Evolutionary conservation across 2,113 vertebrate genomes (phyloP).

Genomic region (Brachypteracias leptosomus): DNA sequence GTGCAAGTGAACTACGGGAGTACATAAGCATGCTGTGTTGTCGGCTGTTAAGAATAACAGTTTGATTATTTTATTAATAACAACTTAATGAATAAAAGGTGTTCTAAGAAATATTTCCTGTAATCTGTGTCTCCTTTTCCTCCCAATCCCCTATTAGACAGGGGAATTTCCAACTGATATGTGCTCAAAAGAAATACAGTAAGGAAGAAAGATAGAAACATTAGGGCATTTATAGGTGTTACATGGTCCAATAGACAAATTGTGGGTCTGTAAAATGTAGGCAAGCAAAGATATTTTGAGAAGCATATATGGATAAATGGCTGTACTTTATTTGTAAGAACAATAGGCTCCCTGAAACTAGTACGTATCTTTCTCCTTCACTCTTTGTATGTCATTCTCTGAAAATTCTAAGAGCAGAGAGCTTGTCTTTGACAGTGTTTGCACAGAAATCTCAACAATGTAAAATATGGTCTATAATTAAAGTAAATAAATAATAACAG

Average conservation of each 20-base stretch:
- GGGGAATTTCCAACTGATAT: not conserved
- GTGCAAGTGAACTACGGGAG: not conserved
- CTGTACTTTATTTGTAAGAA: not conserved
- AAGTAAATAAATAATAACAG: not conserved
- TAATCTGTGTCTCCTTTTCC: not conserved
- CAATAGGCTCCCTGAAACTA: not conserved
- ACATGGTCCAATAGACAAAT: not conserved
- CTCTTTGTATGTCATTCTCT: not conserved
- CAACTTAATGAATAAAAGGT: not conserved
- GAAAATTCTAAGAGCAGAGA: not conserved
- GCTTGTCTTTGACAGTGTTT: not conserved
- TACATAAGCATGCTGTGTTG: fast-evolving
- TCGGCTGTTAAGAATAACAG: not conserved
- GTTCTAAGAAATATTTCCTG: not conserved
- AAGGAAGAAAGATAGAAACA: not conserved
- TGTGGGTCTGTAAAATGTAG: not conserved
- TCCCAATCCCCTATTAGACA: not conserved
- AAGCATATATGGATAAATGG: not conserved
- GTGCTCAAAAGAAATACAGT: not conserved
- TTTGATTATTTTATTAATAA: not conserved
- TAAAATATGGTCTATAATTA: not conserved
- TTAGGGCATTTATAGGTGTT: not conserved
- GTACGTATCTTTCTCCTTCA: not conserved
- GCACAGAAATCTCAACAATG: not conserved
- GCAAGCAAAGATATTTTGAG: not conserved